Percentiles rank a stretch among this genome's conserved stretches.
Conservation (phyloP, 2,797 vertebrate genomes). For the Benthosema pterotum region DNA sequence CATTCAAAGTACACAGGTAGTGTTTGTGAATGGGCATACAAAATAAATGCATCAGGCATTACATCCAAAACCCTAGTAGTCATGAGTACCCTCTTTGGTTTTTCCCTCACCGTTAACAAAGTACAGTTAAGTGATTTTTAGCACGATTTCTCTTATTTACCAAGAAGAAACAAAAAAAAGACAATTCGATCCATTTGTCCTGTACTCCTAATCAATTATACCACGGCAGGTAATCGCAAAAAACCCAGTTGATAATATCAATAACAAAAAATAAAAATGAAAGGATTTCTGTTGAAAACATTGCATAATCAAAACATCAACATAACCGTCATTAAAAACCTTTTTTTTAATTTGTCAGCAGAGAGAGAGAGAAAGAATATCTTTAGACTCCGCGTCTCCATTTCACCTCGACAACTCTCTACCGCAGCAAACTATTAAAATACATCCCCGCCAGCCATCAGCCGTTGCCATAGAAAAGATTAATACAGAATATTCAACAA, state of each 20-base stretch:
- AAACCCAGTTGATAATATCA: conserved; percentile 17
- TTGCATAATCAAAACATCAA: conserved; percentile 1
- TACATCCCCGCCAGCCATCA: conserved; percentile 50
- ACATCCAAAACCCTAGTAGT: conserved; percentile 41
- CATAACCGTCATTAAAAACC: conserved; percentile 37
- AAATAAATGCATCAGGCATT: conserved; percentile 38
- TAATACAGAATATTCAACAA: conserved; percentile 70
- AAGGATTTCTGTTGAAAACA: conserved; percentile 37
- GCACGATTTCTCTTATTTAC: conserved; percentile 25
- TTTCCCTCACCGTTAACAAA: conserved; percentile 51
- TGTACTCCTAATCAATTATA: conserved; percentile 20
- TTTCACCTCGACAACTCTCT: conserved; percentile 31
- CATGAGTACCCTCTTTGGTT: conserved; percentile 72
- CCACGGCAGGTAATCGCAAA: conserved; percentile 35
- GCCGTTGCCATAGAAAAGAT: conserved; percentile 63
- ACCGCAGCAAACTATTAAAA: conserved; percentile 60
- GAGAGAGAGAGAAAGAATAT: conserved; percentile 12
- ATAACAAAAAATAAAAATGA: conserved; percentile 8
- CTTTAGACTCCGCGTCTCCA: conserved; percentile 20
- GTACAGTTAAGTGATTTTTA: conserved; percentile 25
- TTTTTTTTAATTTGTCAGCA: conserved; percentile 38
- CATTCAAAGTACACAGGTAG: conserved; percentile 54
- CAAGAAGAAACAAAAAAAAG: conserved; percentile 39
- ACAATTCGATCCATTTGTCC: conserved; percentile 11
- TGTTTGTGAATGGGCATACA: conserved; percentile 49